Base-by-base conservation (phyloP, 1,140 invertebrate genomes). In the Rhyzopertha dominica region DNA sequence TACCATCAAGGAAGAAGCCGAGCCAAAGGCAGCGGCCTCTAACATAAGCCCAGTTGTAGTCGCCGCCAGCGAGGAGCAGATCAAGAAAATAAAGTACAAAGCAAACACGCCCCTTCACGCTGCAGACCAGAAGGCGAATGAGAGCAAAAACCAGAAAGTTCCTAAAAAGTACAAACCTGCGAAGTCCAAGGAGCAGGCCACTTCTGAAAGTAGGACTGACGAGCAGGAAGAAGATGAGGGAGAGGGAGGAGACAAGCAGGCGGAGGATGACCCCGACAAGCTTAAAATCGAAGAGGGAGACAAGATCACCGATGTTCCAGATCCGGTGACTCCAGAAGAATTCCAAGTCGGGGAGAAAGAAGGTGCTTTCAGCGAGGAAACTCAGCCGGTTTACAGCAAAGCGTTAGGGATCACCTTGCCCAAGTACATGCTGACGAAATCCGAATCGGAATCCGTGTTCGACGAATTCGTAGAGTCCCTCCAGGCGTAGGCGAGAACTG, bases 371-470 rank as follows among this genome's bases (percentile, higher is more conserved):
- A 75, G 75, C 52, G 73, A 75, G 9, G 82, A 84, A 56, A 82
- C 81, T 0, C 67, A 72, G 54, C 74, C 78, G 1, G 67, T 71
- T 19, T 84, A 78, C 49, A 80, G 81, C 50, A 76, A 77, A 41
- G 53, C 67, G 12, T 69, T 81, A 14, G 79, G 78, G 13, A 69
- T 82, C 4, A 74, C 74, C 10, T 63, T 85, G 25, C 82, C 82
- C 0, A 74, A 72, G 43, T 84, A 75, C 55, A 84, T 84, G 81
- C 54, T 84, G 18, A 67, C 73, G 24, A 77, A 73, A 56, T 81
- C 80, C 18, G 78, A 81, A 30, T 75, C 78, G 40, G 82, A 85
- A 62, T 67, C 65, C 46, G 73, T 76, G 32, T 83, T 84, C 54
- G 81, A 84, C 53, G 76, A n/a, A n/a, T n/a, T n/a, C n/a, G n/a